A percentile compares a stretch with the other conserved stretches of the same genome.
These are phyloP conservation scores for Myanophis thanlyinensis DNA, from an alignment of 2,113 vertebrate species.

Conservation along the genomic window DNA sequence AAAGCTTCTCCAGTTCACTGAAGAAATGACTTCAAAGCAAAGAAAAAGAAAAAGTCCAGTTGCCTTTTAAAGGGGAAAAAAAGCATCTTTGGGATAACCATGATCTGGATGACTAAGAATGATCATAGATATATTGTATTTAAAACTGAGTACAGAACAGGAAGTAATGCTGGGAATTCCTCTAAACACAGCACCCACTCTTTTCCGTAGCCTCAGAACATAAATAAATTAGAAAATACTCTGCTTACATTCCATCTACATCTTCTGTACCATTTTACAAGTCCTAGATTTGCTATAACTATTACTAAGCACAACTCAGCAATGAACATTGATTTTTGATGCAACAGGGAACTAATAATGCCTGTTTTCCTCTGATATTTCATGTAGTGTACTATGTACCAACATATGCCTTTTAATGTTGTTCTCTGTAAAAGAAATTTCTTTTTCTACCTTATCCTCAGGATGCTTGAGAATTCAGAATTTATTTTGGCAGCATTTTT, in stretches of 20 bases:
- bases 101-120: background rate
- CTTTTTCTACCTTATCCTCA: background rate
- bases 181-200: background rate
- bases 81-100: background rate
- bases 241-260: background rate
- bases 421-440: background rate
- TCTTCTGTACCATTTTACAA: background rate
- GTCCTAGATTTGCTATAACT: background rate
- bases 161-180: background rate
- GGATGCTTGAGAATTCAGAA: background rate
- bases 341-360: background rate
- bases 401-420: background rate
- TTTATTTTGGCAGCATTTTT: background rate
- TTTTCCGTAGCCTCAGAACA: background rate
- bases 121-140: background rate
- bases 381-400: background rate
- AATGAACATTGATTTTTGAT: background rate
- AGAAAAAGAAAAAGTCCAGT: background rate
- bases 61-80: background rate
- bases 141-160: background rate
- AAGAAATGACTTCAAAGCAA: background rate
- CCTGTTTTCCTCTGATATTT: background rate
- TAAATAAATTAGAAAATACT: background rate
- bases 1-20: background rate
- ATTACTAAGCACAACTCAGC: background rate